These are phyloP conservation scores for Otolemur crassicaudatus DNA, from an alignment of 2,797 vertebrate genomes.

Conservation along the genomic window DNA sequence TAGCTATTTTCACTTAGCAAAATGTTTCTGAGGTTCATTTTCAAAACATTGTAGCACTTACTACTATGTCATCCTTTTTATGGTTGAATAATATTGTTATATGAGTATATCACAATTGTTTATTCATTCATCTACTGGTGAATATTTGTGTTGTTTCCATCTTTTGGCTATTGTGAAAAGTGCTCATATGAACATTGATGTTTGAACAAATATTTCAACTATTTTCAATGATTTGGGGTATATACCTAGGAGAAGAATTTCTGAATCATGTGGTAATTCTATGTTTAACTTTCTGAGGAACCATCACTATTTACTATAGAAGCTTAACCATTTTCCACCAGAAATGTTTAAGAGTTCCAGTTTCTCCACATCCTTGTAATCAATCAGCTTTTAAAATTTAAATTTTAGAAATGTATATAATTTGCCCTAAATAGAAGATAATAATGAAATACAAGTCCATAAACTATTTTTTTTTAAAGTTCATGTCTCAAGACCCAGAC, in stretches of 20 bases:
- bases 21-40: conserved; percentile 1
- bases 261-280: background rate
- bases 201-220: conserved; percentile 11
- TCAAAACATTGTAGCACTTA: background rate
- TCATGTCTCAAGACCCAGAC: background rate
- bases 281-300: conserved; percentile 30
- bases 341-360: background rate
- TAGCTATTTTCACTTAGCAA: background rate
- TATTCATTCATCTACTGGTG: background rate
- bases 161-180: background rate
- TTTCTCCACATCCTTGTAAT: conserved; percentile 38
- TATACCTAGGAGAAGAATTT: background rate
- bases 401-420: conserved; percentile 4
- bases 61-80: background rate
- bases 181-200: background rate
- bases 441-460: background rate
- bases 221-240: conserved; percentile 9
- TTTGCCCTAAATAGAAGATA: background rate
- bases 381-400: conserved; percentile 52
- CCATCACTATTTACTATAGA: background rate
- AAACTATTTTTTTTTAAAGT: background rate
- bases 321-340: conserved; percentile 31
- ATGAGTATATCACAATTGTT: background rate
- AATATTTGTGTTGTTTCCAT: background rate
- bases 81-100: background rate